Evolutionary conservation across 2,888 invertebrate genomes (phyloP).

Genomic region (Melanargia galathea): DNA sequence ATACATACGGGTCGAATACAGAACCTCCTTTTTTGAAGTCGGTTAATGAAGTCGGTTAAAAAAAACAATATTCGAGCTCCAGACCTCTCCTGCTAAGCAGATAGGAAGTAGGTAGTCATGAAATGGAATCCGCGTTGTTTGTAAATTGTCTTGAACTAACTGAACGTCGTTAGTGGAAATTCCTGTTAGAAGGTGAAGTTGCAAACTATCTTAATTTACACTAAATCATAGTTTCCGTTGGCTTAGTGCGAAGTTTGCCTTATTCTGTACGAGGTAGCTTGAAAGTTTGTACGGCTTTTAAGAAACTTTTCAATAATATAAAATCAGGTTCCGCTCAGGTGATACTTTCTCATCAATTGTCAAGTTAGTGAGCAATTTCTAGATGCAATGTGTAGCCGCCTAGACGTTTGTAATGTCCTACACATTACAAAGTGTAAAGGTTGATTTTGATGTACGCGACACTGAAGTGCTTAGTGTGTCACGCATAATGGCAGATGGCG

Average conservation of each 20-base stretch:
- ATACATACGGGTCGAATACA: too few species aligned
- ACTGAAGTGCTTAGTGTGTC: too few species aligned
- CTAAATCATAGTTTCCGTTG: slow-evolving; percentile 9
- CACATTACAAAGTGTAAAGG: too few species aligned
- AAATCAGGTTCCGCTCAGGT: not conserved
- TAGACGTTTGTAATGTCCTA: too few species aligned
- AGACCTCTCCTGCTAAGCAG: not conserved
- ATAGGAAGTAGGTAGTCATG: not conserved
- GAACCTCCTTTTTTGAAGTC: too few species aligned
- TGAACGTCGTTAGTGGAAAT: not conserved
- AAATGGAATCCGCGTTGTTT: not conserved
- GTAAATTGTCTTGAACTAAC: not conserved
- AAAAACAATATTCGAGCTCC: not conserved
- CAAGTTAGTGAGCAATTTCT: too few species aligned
- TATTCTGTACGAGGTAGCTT: not conserved
- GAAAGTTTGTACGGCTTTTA: not conserved
- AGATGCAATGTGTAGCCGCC: too few species aligned
- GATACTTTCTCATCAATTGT: not conserved
- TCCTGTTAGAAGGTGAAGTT: not conserved
- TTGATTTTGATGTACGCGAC: too few species aligned
- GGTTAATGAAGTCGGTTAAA: too few species aligned
- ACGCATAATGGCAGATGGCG: too few species aligned
- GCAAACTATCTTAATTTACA: slow-evolving; percentile 13
- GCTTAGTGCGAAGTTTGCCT: not conserved
- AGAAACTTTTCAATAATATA: not conserved